Conservation (phyloP, 2,113 vertebrate genomes). For the Pedionomus torquatus region DNA sequence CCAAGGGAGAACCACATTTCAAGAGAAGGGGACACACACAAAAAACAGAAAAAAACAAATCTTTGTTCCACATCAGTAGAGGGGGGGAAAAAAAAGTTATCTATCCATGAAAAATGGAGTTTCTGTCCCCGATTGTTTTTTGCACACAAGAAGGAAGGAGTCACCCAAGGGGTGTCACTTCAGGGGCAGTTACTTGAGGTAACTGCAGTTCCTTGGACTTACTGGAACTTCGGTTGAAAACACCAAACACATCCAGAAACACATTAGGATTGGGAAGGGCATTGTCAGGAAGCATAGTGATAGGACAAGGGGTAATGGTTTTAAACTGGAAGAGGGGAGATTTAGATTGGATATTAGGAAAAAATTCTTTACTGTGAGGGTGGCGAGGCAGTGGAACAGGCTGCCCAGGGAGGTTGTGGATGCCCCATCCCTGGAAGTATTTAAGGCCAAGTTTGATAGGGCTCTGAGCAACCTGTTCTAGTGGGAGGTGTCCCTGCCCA, state of each 20-base stretch:
- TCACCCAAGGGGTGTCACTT: neutral
- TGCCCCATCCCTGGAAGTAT: too few species aligned
- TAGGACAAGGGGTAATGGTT: too few species aligned
- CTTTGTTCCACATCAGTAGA: neutral
- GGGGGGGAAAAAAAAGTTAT: neutral
- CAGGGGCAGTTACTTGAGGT: neutral
- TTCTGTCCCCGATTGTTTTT: neutral
- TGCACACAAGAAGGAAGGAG: neutral
- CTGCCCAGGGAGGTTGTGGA: too few species aligned
- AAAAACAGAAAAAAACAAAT: neutral
- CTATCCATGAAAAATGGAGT: neutral
- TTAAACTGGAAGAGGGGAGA: too few species aligned
- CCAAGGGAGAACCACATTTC: neutral
- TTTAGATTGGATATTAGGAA: too few species aligned
- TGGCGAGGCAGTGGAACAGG: too few species aligned
- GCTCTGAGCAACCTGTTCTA: too few species aligned
- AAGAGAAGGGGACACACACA: neutral
- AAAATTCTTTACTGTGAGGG: too few species aligned
- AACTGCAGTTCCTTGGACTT: neutral
- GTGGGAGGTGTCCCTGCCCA: too few species aligned
- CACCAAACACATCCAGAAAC: neutral
- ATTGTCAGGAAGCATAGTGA: too few species aligned
- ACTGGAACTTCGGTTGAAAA: neutral
- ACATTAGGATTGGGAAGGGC: too few species aligned
- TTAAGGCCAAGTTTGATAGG: too few species aligned